Base-by-base conservation (phyloP, 2,113 vertebrate species). In the Trogon melanurus region DNA sequence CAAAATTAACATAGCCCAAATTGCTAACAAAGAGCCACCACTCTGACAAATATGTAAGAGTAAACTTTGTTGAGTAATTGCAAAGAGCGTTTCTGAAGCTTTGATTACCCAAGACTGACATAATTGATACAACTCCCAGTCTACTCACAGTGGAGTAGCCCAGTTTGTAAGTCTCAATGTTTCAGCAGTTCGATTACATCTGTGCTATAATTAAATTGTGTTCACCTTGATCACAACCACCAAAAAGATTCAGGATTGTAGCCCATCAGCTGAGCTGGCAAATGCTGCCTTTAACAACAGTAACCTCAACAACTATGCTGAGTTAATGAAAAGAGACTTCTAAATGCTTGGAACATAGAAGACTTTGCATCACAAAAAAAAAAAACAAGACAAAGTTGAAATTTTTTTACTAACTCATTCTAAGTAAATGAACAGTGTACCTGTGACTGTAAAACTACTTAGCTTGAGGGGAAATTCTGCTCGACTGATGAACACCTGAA, bases 381-480 rank as follows among this genome's bases (percentile, higher is more conserved):
- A 80, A 67, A 57, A 57, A 5, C 20, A 66, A 27, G 13, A 25
- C 22, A 18, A 82, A 72, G 21, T 62, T 41, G 5, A 61, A 87
- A 83, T 91, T 38, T 83, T 88, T 88, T 41, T 73, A 53, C 50
- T 74, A 89, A 64, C 41, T 66, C 36, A 45, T n/a, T 54, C 58
- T 58, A 57, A 80, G 51, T 81, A 88, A 91, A 75, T 88, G 27
- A 91, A 64, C 60, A 94, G 48, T 0, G 0, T 34, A 48, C 36
- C 87, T 67, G 74, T 74, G 34, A 80, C 8, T 67, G 73, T 84
- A 74, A 79, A 92, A 79, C 34, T 58, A 30, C 34, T 74, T 16
- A 19, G 60, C 95, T 92, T 61, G 19, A 93, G 85, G 90, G 88
- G 38, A 86, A 95, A 88, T 79, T 50, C 76, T 86, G 45, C 45